Percentiles rank a stretch among this genome's conserved stretches.
These are phyloP conservation scores for Platysternon megacephalum DNA, from an alignment of 2,113 vertebrate genomes.

Conservation along the genomic window DNA sequence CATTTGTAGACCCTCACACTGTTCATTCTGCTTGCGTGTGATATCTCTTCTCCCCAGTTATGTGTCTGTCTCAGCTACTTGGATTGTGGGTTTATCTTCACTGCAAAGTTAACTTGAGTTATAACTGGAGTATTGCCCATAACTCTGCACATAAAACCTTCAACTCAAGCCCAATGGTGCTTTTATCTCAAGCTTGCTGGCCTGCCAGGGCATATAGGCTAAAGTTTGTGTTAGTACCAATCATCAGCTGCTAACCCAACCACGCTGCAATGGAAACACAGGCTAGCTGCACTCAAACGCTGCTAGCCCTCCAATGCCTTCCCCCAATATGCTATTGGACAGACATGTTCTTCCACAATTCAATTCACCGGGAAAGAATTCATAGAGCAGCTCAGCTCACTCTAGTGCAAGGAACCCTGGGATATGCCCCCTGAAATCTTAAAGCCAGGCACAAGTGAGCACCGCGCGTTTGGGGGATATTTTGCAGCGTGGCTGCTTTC, in stretches of 20 bases:
- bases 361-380: neutral
- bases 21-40: neutral
- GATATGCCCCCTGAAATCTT: neutral
- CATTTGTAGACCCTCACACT: too few species aligned
- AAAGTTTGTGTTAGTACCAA: neutral
- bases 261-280: neutral
- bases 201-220: neutral
- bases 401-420: too few species aligned
- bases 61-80: neutral
- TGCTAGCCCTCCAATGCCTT: neutral
- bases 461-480: rapidly evolving
- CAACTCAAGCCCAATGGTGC: neutral
- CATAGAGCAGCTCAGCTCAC: neutral
- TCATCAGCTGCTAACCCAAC: neutral
- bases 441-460: neutral
- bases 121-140: neutral
- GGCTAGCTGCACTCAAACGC: neutral
- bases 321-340: neutral
- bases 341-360: neutral
- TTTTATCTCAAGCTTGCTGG: neutral
- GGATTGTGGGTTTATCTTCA: neutral
- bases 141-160: neutral
- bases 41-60: neutral
- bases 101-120: neutral
- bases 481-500: neutral